These are phyloP conservation scores for Hypotaenidia philippensis DNA, from an alignment of 2,797 vertebrate genomes.

Conservation along the genomic window DNA sequence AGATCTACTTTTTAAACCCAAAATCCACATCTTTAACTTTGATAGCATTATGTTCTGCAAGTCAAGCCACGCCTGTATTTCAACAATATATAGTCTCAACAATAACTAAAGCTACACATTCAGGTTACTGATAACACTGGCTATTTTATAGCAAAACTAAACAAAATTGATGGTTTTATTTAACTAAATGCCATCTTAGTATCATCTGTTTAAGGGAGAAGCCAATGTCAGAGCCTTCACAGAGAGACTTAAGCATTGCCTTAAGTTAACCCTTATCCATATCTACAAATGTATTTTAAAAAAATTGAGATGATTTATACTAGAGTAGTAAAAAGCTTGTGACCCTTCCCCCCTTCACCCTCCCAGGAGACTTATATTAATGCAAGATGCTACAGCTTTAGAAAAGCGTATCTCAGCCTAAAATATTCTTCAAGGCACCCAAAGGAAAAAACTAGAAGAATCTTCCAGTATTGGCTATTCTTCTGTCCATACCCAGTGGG, in stretches of 20 bases:
- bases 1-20: background rate
- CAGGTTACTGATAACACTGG: background rate
- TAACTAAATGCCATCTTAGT: background rate
- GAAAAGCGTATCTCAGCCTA: background rate
- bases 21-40: background rate
- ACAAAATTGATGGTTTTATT: background rate
- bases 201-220: background rate
- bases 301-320: background rate
- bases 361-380: background rate
- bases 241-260: background rate
- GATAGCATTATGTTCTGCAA: background rate
- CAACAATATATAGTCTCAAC: background rate
- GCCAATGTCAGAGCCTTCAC: background rate
- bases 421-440: background rate
- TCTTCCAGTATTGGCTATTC: background rate
- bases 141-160: background rate
- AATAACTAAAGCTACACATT: background rate
- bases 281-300: background rate
- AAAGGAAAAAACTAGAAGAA: background rate
- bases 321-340: background rate
- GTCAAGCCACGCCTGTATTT: background rate
- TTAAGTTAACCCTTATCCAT: background rate
- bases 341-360: background rate
- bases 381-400: background rate
- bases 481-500: background rate